Conservation (phyloP, 1,140 invertebrate species). For the Palaemon carinicauda region DNA sequence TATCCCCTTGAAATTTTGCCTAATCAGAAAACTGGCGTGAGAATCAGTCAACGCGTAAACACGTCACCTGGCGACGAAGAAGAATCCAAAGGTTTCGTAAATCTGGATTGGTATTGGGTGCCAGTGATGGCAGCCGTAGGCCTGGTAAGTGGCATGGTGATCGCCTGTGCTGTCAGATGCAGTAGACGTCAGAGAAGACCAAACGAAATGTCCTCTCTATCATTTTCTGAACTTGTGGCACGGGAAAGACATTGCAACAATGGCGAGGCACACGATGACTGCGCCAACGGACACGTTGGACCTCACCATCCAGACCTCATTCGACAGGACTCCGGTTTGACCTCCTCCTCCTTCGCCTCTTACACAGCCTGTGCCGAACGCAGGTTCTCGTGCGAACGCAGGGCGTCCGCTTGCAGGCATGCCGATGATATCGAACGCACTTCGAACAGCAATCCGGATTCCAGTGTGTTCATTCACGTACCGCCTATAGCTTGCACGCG, state of each 20-base stretch:
- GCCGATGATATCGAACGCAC: background rate
- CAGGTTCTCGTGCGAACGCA: too few species aligned
- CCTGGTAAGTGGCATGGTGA: slow-evolving; percentile 13
- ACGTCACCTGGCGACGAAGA: background rate
- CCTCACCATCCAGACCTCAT: background rate
- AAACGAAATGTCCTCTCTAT: background rate
- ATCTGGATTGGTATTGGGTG: slow-evolving; percentile 37
- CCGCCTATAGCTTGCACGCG: background rate
- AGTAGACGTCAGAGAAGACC: background rate
- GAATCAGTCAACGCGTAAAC: too few species aligned
- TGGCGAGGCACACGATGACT: background rate
- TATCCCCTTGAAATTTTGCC: too few species aligned
- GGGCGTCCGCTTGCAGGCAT: background rate
- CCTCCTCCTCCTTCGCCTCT: slow-evolving; percentile 41
- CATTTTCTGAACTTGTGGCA: slow-evolving; percentile 11
- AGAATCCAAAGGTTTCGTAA: background rate
- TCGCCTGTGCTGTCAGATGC: slow-evolving; percentile 30
- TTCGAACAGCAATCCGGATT: background rate
- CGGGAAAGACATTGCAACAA: background rate
- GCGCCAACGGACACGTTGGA: background rate
- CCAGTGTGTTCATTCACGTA: background rate
- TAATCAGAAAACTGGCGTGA: background rate
- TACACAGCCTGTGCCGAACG: slow-evolving; percentile 5
- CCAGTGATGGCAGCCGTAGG: slow-evolving; percentile 18
- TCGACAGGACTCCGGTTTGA: slow-evolving; percentile 36